Conservation (phyloP, 2,888 invertebrate genomes). For the Gandaritis pyraliata region DNA sequence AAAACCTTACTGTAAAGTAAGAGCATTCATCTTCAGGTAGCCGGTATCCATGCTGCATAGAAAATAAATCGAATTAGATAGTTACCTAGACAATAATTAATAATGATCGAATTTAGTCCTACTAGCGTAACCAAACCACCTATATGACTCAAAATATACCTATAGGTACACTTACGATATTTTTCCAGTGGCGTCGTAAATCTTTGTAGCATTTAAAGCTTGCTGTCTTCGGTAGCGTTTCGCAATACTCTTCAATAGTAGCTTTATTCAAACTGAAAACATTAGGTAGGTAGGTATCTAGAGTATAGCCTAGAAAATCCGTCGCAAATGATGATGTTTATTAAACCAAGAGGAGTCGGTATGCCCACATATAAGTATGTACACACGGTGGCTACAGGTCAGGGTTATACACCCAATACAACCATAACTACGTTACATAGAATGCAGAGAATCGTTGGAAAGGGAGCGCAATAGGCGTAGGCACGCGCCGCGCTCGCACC, state of each 20-base stretch:
- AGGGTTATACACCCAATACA: too few relatives aligned
- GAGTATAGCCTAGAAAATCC: background rate
- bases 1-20: constrained; percentile 69
- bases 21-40: constrained; percentile 65
- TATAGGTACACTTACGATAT: constrained; percentile 65
- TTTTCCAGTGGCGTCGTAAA: constrained; percentile 81
- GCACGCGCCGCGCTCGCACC: too few relatives aligned
- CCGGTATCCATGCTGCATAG: constrained; percentile 71
- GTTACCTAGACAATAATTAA: too few relatives aligned
- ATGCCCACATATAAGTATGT: too few relatives aligned
- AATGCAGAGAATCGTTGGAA: too few relatives aligned
- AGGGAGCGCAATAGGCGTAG: too few relatives aligned
- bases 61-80: constrained; percentile 4
- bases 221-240: constrained; percentile 55
- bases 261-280: constrained; percentile 70
- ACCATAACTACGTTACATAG: too few relatives aligned
- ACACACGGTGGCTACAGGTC: too few relatives aligned
- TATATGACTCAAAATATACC: too few relatives aligned
- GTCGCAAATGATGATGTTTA: too few relatives aligned
- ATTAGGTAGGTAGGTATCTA: background rate
- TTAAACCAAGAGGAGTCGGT: too few relatives aligned
- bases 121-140: too few relatives aligned
- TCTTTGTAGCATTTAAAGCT: constrained; percentile 75
- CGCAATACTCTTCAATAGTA: constrained; percentile 59
- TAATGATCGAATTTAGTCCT: background rate